These are phyloP conservation scores for Ecdyonurus torrentis DNA, from an alignment of 2,888 invertebrate species.

Conservation along the genomic window DNA sequence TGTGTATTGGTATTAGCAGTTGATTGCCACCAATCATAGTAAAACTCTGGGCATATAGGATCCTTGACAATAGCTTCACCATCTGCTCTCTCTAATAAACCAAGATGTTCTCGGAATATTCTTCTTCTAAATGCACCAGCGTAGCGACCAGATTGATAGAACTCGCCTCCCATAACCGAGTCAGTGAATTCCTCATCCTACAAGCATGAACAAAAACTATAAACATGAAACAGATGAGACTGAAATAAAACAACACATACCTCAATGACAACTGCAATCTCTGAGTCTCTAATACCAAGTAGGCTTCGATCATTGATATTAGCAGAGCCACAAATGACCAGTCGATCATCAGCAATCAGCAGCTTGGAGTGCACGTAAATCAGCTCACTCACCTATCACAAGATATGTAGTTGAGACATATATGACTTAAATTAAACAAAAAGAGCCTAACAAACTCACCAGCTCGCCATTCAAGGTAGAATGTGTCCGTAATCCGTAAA, in stretches of 20 bases:
- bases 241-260: slow-evolving; percentile 25
- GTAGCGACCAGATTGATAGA: slow-evolving; percentile 70
- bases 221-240: not conserved
- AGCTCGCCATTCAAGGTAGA: slow-evolving; percentile 59
- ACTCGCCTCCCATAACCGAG: slow-evolving; percentile 64
- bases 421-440: not conserved
- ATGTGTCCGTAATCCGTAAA: slow-evolving; percentile 78
- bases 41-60: slow-evolving; percentile 67
- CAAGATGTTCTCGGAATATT: slow-evolving; percentile 85
- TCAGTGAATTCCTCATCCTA: slow-evolving; percentile 66
- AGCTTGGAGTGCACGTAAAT: slow-evolving; percentile 97
- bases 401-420: too few relatives aligned
- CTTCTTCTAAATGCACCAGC: slow-evolving; percentile 70
- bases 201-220: not conserved
- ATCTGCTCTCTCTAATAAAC: slow-evolving; percentile 36
- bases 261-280: slow-evolving; percentile 77
- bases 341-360: slow-evolving; percentile 82
- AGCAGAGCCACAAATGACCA: slow-evolving; percentile 89
- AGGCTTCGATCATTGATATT: slow-evolving; percentile 96
- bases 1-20: slow-evolving; percentile 70
- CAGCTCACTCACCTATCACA: slow-evolving; percentile 59
- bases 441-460: slow-evolving; percentile 16
- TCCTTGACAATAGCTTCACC: slow-evolving; percentile 34
- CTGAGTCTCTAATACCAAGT: slow-evolving; percentile 87
- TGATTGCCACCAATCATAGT: slow-evolving; percentile 64